Percentiles rank a stretch among this genome's conserved stretches.
Evolutionary conservation across 2,888 invertebrate species (phyloP).

Genomic region (Sinhomidia bicolor): DNA sequence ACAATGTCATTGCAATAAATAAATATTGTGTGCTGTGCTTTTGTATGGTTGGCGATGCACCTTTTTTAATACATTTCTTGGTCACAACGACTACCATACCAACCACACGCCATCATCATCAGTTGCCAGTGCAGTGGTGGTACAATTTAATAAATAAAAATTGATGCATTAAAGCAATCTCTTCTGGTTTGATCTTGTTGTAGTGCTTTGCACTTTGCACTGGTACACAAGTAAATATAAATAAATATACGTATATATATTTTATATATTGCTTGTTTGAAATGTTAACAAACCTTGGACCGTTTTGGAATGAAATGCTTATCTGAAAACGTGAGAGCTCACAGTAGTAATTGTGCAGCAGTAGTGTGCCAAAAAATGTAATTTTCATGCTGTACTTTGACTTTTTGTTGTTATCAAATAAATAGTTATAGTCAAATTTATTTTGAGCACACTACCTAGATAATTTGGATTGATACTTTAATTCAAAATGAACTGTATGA

Average conservation of each 20-base stretch:
- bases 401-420: background rate
- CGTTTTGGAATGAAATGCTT: constrained; percentile 30
- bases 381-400: constrained; percentile 4
- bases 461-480: no score
- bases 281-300: constrained; percentile 30
- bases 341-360: background rate
- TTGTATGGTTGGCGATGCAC: background rate
- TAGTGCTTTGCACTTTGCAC: no score
- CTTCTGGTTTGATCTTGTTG: background rate
- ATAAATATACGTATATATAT: background rate
- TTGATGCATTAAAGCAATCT: background rate
- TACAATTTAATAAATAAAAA: no score
- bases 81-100: background rate
- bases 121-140: no score
- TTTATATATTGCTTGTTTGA: constrained; percentile 1
- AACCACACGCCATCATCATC: no score
- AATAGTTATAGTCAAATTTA: no score
- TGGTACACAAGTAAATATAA: no score
- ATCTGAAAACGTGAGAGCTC: constrained; percentile 9
- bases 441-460: no score
- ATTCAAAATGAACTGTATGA: no score
- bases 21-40: no score
- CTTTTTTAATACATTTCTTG: constrained; percentile 29
- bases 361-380: constrained; percentile 18
- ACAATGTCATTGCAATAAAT: constrained; percentile 19